Evolutionary conservation across 2,888 invertebrate species (phyloP), one percentile per base, ranked within the genome.

Genomic region (Caradrina kadenii): DNA sequence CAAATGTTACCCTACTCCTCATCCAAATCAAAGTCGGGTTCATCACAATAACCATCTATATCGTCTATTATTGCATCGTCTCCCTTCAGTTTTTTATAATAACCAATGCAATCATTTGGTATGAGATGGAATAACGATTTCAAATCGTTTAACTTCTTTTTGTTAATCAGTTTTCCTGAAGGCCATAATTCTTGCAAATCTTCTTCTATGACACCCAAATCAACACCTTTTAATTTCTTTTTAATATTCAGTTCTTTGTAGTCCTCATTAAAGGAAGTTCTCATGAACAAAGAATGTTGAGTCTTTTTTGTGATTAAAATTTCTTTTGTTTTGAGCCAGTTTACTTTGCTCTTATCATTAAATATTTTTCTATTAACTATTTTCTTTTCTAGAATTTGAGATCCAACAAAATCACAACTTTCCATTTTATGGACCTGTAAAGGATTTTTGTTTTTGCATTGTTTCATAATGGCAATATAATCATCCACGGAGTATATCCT

Each of bases 401-500:
- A 67, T 61, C 66, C 60, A 66, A 67, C 1, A 61, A 67, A 67
- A 67, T 67, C 60, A 67, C 60, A 61, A 67, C 60, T 54, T 61
- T 67, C 54, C 67, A 67, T 67, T 54, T 67, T 67, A 61, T 61
- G 39, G 0, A 61, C 67, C 59, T 66, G 67, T 69, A 63, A 69
- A 45, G 45, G 62, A 1, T 68, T 68, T 68, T 62, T 56, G 60
- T 53, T 58, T 63, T 58, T 58, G 21, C 48, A 63, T 55, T 48
- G 55, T 63, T 63, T 63, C 63, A 63, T 56, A 63, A 63, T 63
- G 35, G 52, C 52, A 69, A 69, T 59, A 69, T 69, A 69, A 19
- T 69, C 69, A 26, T 69, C 64, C 69, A 69, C 64, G 39, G 64
- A 65, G 59, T 64, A 64, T 65, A 69, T 69, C 65, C 64, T 59